phyloP scores from a whole-genome alignment of 2,113 vertebrate species.

The Hydropotes inermis region DNA sequence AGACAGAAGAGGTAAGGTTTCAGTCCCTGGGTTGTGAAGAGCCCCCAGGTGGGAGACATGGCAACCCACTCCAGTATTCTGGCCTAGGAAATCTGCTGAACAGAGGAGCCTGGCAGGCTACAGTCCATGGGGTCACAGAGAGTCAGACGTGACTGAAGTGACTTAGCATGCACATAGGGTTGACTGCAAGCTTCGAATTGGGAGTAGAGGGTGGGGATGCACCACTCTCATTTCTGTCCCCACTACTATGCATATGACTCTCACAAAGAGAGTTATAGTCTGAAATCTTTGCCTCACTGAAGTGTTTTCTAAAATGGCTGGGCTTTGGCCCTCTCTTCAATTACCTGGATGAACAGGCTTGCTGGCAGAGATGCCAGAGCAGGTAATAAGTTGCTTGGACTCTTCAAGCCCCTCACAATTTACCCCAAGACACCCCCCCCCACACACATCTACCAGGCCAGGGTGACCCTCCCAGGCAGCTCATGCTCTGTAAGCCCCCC shows the following conservation, averaged over 20 bases:
- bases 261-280: background rate
- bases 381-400: too few relatives aligned
- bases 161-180: background rate
- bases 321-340: background rate
- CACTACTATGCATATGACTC: background rate
- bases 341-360: background rate
- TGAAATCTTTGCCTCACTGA: background rate
- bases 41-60: background rate
- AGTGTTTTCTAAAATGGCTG: background rate
- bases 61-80: background rate
- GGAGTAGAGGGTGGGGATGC: background rate
- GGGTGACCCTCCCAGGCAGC: too few relatives aligned
- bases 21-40: background rate
- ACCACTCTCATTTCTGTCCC: fast-evolving
- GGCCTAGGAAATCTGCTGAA: background rate
- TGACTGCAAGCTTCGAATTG: background rate
- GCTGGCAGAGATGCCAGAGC: background rate
- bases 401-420: background rate
- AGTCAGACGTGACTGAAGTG: background rate
- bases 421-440: fast-evolving
- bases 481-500: background rate
- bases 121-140: background rate
- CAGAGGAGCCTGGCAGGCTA: background rate
- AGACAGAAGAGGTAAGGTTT: background rate
- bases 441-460: too few relatives aligned